Evolutionary conservation across 1,140 invertebrate species (phyloP), one percentile per base, ranked within the genome.

Genomic region (Anastrepha obliqua): DNA sequence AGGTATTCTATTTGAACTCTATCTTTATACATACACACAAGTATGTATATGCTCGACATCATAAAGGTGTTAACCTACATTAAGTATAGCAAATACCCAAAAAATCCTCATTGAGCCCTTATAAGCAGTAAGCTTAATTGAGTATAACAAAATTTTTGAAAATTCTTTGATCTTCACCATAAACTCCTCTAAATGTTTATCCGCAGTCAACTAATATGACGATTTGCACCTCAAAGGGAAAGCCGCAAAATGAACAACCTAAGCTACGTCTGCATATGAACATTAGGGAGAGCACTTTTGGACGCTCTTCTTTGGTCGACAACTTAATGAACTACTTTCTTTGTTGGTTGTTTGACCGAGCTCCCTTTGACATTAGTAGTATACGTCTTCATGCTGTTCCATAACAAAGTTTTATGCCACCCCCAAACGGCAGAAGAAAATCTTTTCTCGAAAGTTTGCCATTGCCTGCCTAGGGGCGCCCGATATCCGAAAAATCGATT

Each of bases 31-130:
- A 62, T 17, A 62, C 15, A 62, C 1, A 13, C 42, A 15, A 42
- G 39, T 7, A 39, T 70, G 39, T 15, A 39, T 1, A 70, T 2
- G 3, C 13, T 13, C 39, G 3, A 47, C 67, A 39, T 47, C 67
- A 74, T 5, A 74, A 74, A 74, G 13, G 67, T 74, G 67, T 74
- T 44, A 74, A 74, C 67, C 44, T 17, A 74, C 39, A 55, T 55
- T 29, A 1, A 4, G 67, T 0, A n/a, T 2, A 44, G 13, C 44
- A 74, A 74, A 74, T 42, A 74, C 42, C 17, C 7, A 17, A 74
- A 3, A 67, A 67, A 67, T 39, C 42, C 39, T 39, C 67, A 17
- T 42, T 8, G 13, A 74, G 15, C 17, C 11, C 67, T 15, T 74
- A 13, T 74, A 74, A 74, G 42, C 67, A 15, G 4, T 15, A 44